A percentile compares a stretch with the other conserved stretches of the same genome.
phyloP scores from a whole-genome alignment of 2,113 vertebrate genomes.

The Erpornis zantholeuca region DNA sequence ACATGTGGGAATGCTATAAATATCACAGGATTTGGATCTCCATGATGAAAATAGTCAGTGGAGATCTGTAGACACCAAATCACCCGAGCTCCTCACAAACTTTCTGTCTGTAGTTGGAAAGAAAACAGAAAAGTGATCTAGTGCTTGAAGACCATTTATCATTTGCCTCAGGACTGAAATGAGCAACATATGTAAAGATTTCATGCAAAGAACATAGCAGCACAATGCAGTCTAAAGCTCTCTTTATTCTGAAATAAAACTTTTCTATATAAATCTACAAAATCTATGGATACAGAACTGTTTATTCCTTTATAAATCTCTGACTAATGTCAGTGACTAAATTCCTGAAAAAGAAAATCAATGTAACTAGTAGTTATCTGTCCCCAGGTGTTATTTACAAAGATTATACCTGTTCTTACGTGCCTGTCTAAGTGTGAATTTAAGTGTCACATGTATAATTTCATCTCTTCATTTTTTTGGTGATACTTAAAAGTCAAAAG shows the following conservation, averaged over 20 bases:
- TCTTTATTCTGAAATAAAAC: background rate
- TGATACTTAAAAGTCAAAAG: background rate
- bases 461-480: background rate
- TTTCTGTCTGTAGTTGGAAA: background rate
- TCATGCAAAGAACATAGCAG: background rate
- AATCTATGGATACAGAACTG: background rate
- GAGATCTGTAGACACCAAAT: background rate
- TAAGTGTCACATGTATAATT: background rate
- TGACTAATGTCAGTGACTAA: slow-evolving; percentile 15
- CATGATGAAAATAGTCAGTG: background rate
- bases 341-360: background rate
- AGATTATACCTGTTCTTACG: background rate
- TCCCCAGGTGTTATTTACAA: background rate
- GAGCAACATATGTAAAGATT: background rate
- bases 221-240: background rate
- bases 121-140: background rate
- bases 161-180: background rate
- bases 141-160: background rate
- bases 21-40: background rate
- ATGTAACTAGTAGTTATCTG: slow-evolving; percentile 6
- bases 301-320: slow-evolving; percentile 7
- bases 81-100: background rate
- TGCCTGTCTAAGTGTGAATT: background rate
- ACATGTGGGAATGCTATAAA: background rate
- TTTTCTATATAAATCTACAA: background rate